A percentile compares a stretch with the other conserved stretches of the same genome.
Evolutionary conservation across 92 coral and sea anemone genomes (phyloP).

Genomic region (Heliopora coerulea): DNA sequence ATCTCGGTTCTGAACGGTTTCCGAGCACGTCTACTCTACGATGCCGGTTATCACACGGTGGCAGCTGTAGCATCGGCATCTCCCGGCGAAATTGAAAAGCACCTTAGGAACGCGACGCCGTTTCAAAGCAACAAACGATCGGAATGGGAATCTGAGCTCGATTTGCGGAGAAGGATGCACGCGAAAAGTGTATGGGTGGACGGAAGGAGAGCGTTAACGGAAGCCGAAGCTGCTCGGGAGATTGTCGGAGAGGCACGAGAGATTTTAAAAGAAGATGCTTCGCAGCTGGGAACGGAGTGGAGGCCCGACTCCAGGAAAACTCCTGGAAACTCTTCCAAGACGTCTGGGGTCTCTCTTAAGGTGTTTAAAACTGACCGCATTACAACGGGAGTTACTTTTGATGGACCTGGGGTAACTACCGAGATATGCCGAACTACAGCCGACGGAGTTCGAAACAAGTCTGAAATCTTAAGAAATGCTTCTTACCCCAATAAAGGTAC

Average conservation of each 20-base stretch:
- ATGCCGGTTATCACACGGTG: slow-evolving; percentile 81
- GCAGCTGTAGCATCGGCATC: slow-evolving; percentile 83
- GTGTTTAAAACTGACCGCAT: too few relatives aligned
- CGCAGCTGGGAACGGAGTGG: slow-evolving; percentile 86
- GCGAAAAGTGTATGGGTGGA: slow-evolving; percentile 95
- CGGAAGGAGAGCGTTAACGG: slow-evolving; percentile 77
- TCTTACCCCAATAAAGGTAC: too few relatives aligned
- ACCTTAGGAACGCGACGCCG: slow-evolving; percentile 82
- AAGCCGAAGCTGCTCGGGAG: slow-evolving; percentile 68
- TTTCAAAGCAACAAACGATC: slow-evolving; percentile 81
- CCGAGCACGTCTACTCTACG: slow-evolving; percentile 97
- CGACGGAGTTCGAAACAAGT: neutral
- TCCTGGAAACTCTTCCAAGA: neutral
- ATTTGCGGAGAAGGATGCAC: slow-evolving; percentile 69
- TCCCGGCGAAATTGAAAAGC: slow-evolving; percentile 69
- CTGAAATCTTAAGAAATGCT: too few relatives aligned
- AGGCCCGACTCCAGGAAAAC: slow-evolving; percentile 42
- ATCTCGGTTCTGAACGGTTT: slow-evolving; percentile 88
- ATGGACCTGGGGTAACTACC: too few relatives aligned
- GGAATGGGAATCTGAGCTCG: slow-evolving; percentile 85
- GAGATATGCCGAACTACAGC: too few relatives aligned
- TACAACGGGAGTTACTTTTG: neutral
- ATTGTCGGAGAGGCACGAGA: slow-evolving; percentile 74
- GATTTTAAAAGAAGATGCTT: slow-evolving; percentile 75
- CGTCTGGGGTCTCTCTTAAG: too few relatives aligned